Evolutionary conservation across 2,888 invertebrate species (phyloP).

Genomic region (Hedya salicella): DNA sequence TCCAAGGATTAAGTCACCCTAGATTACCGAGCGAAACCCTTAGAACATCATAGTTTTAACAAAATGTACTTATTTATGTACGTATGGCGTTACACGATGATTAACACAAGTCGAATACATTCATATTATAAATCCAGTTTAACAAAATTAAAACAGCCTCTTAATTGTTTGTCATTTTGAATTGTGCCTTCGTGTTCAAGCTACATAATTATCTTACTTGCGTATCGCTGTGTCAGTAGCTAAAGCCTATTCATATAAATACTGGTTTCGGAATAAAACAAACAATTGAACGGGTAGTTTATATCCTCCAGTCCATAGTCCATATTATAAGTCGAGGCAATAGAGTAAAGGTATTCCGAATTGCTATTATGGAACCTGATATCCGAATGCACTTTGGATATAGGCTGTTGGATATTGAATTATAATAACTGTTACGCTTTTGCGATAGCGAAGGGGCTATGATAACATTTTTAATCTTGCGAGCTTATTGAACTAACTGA

Average conservation of each 20-base stretch:
- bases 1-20: too few relatives aligned
- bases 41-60: too few relatives aligned
- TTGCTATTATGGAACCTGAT: conserved; percentile 66
- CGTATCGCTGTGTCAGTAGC: conserved; percentile 23
- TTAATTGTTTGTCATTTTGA: background rate
- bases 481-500: too few relatives aligned
- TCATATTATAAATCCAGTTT: background rate
- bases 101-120: too few relatives aligned
- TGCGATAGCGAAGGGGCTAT: too few relatives aligned
- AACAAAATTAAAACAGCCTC: background rate
- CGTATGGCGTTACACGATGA: too few relatives aligned
- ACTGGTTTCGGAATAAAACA: conserved; percentile 51
- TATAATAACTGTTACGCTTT: conserved; percentile 44
- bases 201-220: conserved; percentile 17
- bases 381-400: conserved; percentile 58
- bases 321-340: conserved; percentile 60
- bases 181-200: conserved; percentile 9
- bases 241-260: conserved; percentile 21
- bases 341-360: conserved; percentile 61
- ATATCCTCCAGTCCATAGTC: conserved; percentile 51
- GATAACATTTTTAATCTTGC: too few relatives aligned
- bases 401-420: conserved; percentile 65
- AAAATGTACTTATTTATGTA: too few relatives aligned
- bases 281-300: conserved; percentile 59
- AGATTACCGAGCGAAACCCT: too few relatives aligned